Conservation (phyloP, 2,888 invertebrate species). For the Xestia ashworthii region DNA sequence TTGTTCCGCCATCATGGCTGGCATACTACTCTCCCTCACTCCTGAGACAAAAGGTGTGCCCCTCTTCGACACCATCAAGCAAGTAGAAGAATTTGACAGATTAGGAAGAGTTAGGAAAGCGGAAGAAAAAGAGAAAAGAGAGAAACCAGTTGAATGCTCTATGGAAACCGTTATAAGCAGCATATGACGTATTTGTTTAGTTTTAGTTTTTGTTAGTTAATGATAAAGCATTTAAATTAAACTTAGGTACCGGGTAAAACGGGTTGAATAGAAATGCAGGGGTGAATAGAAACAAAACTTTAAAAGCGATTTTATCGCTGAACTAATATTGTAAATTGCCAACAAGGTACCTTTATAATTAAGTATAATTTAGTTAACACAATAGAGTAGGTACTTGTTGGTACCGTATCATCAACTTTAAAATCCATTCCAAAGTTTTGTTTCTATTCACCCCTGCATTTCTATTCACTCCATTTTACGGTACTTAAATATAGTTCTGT, state of each 20-base stretch:
- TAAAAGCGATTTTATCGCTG: no score
- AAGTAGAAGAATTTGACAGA: slow-evolving; percentile 74
- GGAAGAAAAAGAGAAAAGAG: slow-evolving; percentile 26
- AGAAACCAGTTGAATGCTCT: slow-evolving; percentile 25
- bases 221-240: slow-evolving; percentile 14
- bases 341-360: no score
- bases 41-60: slow-evolving; percentile 83
- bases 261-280: no score
- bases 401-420: no score
- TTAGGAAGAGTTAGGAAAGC: slow-evolving; percentile 14
- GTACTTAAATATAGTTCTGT: no score
- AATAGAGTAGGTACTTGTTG: no score
- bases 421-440: no score
- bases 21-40: slow-evolving; percentile 75
- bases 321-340: no score
- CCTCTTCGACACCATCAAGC: slow-evolving; percentile 82
- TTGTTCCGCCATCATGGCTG: slow-evolving; percentile 77
- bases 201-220: neutral
- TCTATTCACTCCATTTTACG: no score
- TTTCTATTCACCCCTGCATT: no score
- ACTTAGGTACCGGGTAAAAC: neutral
- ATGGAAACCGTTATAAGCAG: slow-evolving; percentile 46
- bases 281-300: no score
- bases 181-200: slow-evolving; percentile 27
- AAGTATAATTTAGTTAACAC: no score